These are phyloP conservation scores for Ormyrus nitidulus DNA, from an alignment of 2,888 invertebrate genomes.

Conservation along the genomic window DNA sequence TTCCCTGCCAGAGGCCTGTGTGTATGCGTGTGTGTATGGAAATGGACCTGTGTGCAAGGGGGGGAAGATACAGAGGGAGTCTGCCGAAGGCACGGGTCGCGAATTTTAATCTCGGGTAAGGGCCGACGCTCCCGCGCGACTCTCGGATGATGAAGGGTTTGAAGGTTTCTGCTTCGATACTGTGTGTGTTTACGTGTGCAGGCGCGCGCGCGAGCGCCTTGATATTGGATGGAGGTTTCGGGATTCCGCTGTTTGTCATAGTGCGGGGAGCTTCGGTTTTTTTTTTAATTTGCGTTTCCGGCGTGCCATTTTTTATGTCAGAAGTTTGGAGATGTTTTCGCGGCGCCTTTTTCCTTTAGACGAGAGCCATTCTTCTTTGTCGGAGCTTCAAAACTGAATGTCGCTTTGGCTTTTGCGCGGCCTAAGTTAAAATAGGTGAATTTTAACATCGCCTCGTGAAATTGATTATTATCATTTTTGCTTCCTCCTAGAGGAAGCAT, in stretches of 20 bases:
- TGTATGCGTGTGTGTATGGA: conserved; percentile 18
- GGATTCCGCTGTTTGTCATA: neutral
- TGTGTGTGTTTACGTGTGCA: neutral
- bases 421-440: neutral
- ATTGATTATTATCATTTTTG: too few relatives aligned
- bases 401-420: neutral
- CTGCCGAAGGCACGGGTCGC: conserved; percentile 25
- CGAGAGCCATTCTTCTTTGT: neutral
- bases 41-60: neutral
- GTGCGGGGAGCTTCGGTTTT: neutral
- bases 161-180: conserved; percentile 33
- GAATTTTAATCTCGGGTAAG: conserved; percentile 50
- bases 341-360: neutral
- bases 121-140: conserved; percentile 9
- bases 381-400: neutral
- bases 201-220: neutral
- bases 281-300: conserved; percentile 18
- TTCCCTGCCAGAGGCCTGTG: neutral
- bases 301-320: conserved; percentile 19
- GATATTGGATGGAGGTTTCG: neutral
- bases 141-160: conserved; percentile 40
- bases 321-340: neutral
- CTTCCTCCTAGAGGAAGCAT: too few relatives aligned
- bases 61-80: neutral
- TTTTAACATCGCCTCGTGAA: too few relatives aligned